Evolutionary conservation across 2,888 invertebrate species (phyloP), one percentile per base, ranked within the genome.

Genomic region (Hemaris fuciformis): DNA sequence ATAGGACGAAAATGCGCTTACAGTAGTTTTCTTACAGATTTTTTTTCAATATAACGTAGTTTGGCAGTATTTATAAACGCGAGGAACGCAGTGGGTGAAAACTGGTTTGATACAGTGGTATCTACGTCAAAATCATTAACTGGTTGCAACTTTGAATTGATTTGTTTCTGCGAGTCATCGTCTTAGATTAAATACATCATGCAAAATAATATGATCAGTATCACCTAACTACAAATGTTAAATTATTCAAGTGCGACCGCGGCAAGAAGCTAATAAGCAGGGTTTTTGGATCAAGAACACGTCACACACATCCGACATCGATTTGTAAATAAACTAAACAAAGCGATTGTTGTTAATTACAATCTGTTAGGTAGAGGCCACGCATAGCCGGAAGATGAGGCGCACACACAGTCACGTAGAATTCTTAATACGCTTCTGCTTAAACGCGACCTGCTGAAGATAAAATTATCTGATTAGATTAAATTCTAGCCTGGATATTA

Each of bases 321-420:
- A 56, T 53, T 43, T 56, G 43, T 56, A 56, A 61, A 61, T 46
- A 63, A 57, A 59, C 48, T 42, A 63, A 61, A 20, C 10, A 60
- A 60, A 41, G 57, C 60, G 45, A 62, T 62, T 59, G 46, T 61
- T 60, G 43, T 31, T 45, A 60, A 63, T 71, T 69, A 65, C 65
- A 70, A 68, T 38, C 46, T 60, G 53, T 18, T 48, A 64, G 57
- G 63, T 60, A 68, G 77, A 79, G 79, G 82, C 71, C 78, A 62
- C 56, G 68, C 66, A 61, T 66, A 62, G 71, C 69, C 75, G 75
- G 74, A 80, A 79, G 71, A 57, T 61, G 43, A 65, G 64, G 62
- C 59, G 43, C 61, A 69, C 63, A 67, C 71, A 75, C 70, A 72
- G 77, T 81, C 79, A 80, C 75, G 80, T 81, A 66, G 70, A 2